phyloP scores from a whole-genome alignment of 2,888 invertebrate species.

The Melinaea menophilus region DNA sequence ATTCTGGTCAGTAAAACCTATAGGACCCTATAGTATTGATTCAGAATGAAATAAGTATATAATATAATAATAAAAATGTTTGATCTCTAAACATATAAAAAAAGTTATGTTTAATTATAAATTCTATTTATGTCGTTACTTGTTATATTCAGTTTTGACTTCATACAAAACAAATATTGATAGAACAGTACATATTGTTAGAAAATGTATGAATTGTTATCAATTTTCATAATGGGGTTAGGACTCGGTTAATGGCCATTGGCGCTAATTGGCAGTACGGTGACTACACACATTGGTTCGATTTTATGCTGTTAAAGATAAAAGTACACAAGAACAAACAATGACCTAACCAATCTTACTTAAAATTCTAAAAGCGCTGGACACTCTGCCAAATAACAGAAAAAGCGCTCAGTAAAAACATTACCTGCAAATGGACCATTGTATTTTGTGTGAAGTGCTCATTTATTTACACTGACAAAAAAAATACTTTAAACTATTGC shows the following conservation, averaged over 20 bases:
- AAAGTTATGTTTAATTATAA: no score
- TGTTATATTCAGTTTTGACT: background rate
- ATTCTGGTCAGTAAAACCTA: constrained; percentile 4
- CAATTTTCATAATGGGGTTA: constrained; percentile 11
- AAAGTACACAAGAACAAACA: constrained; percentile 18
- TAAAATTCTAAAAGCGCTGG: constrained; percentile 3
- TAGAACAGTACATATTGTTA: no score
- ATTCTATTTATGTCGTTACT: no score
- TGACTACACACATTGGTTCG: constrained; percentile 46
- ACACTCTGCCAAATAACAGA: constrained; percentile 2
- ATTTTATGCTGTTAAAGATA: constrained; percentile 39
- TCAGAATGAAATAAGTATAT: no score
- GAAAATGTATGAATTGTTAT: constrained; percentile 3
- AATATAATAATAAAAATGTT: no score
- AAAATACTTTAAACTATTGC: background rate
- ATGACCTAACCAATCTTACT: constrained; percentile 3
- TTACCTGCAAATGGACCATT: background rate
- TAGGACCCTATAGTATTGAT: background rate
- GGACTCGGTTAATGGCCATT: constrained; percentile 52
- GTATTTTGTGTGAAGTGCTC: background rate
- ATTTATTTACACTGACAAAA: background rate
- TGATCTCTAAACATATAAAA: no score
- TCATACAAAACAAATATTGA: background rate
- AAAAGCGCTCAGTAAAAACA: background rate
- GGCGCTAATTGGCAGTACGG: constrained; percentile 66